phyloP scores from a whole-genome alignment of 1,140 invertebrate genomes.

The Calephelis virginiensis region DNA sequence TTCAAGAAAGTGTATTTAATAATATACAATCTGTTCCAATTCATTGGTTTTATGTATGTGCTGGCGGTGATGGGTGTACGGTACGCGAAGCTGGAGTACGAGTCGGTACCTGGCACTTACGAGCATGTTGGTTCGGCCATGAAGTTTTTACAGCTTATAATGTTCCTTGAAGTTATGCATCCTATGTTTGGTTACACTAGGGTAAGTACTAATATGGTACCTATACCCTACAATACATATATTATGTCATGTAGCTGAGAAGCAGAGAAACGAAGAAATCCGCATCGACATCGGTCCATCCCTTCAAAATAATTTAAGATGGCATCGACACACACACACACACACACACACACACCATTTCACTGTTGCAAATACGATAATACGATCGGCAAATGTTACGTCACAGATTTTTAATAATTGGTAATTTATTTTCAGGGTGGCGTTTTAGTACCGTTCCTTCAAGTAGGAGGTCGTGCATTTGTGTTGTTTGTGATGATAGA shows the following conservation, averaged over 20 bases:
- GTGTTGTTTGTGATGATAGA: slow-evolving; percentile 92
- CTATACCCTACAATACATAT: background rate
- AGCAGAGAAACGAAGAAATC: no score
- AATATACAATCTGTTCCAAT: slow-evolving; percentile 95
- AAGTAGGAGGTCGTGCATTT: slow-evolving; percentile 88
- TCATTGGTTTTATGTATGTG: slow-evolving; percentile 91
- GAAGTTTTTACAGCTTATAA: slow-evolving; percentile 90
- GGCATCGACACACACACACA: no score
- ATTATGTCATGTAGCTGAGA: slow-evolving; percentile 9
- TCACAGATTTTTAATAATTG: no score
- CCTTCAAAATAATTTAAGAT: no score
- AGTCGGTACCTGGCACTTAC: slow-evolving; percentile 86
- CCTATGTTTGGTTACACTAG: slow-evolving; percentile 93
- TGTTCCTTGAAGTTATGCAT: slow-evolving; percentile 93
- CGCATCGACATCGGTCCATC: no score
- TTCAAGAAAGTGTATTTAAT: slow-evolving; percentile 92
- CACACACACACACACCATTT: no score
- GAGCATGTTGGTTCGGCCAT: slow-evolving; percentile 87
- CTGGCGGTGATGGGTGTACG: slow-evolving; percentile 85
- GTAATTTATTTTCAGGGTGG: slow-evolving; percentile 44
- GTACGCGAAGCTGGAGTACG: slow-evolving; percentile 86
- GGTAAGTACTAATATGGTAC: slow-evolving; percentile 60
- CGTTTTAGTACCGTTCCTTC: slow-evolving; percentile 78
- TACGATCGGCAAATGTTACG: no score
- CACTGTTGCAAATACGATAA: no score